Base-by-base conservation (phyloP, 2,113 vertebrate genomes). In the Lophura nycthemera region DNA sequence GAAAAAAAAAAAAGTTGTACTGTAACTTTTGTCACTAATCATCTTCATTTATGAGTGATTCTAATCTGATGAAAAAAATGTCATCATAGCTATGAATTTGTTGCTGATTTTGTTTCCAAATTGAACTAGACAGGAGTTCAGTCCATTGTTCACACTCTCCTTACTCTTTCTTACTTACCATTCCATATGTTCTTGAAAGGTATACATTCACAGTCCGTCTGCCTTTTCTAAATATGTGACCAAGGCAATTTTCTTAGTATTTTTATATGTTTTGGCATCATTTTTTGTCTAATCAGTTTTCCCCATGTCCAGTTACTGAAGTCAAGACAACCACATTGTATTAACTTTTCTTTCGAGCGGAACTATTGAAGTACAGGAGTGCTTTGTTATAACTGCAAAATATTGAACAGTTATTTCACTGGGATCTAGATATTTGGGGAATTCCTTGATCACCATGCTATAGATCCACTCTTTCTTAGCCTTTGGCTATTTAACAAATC, bases 371-470 rank as follows among this genome's bases (percentile, higher is more conserved):
- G 7, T 54, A 67, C 6, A 10, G 43, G 40, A 16, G 3, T 34
- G 59, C 75, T 81, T 86, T 72, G 36, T 79, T 38, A 60, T 21
- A 75, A 87, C 48, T 75, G 60, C 36, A 48, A 82, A 63, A 82
- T 43, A 2, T 42, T 34, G 66, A 18, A 48, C 5, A 2, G 9
- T 72, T 8, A 30, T 83, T 88, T 47, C 7, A 43, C 2, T 48
- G 18, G 11, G 11, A 66, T 36, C 50, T 77, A 81, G 24, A 14
- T 78, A 54, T 45, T 20, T 36, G 14, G 8, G 3, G 15, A 91
- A 71, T 61, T 76, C 38, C 14, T 43, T 40, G 32, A 27, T n/a
- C 11, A 57, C 11, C 22, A 67, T 16, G 14, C 13, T 66, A 27
- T 27, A 73, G 11, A 29, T 13, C 8, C 3, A 13, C 78, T 77